A percentile compares a stretch with the other conserved stretches of the same genome.
phyloP scores from a whole-genome alignment of 1,140 invertebrate species.

The Diorhabda elongata region DNA sequence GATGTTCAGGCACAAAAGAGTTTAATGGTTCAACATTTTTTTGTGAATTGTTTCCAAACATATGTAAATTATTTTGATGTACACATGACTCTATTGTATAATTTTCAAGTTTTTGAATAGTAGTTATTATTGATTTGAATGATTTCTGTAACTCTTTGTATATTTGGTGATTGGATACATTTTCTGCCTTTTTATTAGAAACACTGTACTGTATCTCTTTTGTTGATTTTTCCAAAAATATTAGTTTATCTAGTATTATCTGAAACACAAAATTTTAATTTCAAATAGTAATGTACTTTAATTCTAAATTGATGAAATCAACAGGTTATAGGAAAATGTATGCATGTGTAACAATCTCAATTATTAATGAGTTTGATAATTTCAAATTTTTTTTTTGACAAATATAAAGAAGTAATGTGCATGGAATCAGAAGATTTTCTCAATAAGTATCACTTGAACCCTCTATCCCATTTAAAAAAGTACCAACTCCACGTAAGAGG shows the following conservation, averaged over 20 bases:
- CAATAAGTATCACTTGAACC: no score
- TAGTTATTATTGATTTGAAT: neutral
- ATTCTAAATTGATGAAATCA: no score
- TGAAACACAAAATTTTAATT: conserved; percentile 5
- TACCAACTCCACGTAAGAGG: no score
- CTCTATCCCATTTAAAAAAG: no score
- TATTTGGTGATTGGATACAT: conserved; percentile 7
- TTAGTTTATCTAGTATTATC: conserved; percentile 8
- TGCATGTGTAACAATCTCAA: no score
- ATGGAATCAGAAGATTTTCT: no score
- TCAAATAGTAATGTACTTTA: neutral
- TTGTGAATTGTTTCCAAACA: neutral
- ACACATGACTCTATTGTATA: neutral
- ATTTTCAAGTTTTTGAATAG: conserved; percentile 1
- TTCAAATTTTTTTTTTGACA: no score
- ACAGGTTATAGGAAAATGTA: no score
- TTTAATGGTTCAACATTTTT: neutral
- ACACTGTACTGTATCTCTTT: neutral
- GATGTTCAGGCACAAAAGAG: neutral
- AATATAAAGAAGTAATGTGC: no score
- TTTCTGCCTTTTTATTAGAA: conserved; percentile 3
- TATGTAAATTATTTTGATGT: neutral
- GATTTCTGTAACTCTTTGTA: conserved; percentile 8
- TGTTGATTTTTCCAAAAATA: neutral
- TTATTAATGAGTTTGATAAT: no score